Percentiles rank a stretch among this genome's conserved stretches.
Evolutionary conservation across 2,888 invertebrate species (phyloP).

Genomic region (Dryobotodes eremita): DNA sequence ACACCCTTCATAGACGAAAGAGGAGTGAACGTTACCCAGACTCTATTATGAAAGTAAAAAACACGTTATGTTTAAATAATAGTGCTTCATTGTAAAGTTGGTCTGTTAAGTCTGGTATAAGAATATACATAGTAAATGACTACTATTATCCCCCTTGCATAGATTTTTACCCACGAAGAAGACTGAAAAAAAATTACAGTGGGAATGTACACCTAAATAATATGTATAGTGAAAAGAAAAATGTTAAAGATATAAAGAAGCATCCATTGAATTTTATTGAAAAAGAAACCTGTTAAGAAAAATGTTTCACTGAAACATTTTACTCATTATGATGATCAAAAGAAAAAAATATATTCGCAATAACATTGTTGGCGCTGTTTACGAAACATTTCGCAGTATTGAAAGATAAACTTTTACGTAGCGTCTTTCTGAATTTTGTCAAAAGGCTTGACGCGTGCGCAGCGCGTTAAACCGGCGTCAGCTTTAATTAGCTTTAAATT

Average conservation of each 20-base stretch:
- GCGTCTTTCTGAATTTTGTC: conserved; percentile 71
- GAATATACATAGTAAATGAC: conserved; percentile 1
- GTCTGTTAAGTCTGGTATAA: conserved; percentile 17
- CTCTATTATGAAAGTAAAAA: conserved; percentile 45
- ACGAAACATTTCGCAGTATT: conserved; percentile 64
- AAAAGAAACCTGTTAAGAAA: conserved; percentile 16
- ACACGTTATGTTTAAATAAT: conserved; percentile 36
- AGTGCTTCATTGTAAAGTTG: conserved; percentile 9
- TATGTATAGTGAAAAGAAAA: neutral
- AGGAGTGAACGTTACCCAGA: conserved; percentile 30
- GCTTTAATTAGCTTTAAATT: conserved; percentile 80
- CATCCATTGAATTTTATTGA: neutral
- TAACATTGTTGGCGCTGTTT: conserved; percentile 36
- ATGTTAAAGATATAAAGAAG: neutral
- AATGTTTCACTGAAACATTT: neutral
- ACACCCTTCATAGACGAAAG: conserved; percentile 39
- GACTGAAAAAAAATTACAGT: neutral
- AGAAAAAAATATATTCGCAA: conserved; percentile 17
- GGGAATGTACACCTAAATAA: no score
- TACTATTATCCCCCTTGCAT: neutral
- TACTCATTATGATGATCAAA: neutral
- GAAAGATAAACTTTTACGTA: conserved; percentile 71
- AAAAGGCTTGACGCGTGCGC: conserved; percentile 70
- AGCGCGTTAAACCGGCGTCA: conserved; percentile 70
- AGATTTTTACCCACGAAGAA: neutral